Evolutionary conservation across 1,140 invertebrate species (phyloP), one percentile per base, ranked within the genome.

Genomic region (Steinernema feltiae): DNA sequence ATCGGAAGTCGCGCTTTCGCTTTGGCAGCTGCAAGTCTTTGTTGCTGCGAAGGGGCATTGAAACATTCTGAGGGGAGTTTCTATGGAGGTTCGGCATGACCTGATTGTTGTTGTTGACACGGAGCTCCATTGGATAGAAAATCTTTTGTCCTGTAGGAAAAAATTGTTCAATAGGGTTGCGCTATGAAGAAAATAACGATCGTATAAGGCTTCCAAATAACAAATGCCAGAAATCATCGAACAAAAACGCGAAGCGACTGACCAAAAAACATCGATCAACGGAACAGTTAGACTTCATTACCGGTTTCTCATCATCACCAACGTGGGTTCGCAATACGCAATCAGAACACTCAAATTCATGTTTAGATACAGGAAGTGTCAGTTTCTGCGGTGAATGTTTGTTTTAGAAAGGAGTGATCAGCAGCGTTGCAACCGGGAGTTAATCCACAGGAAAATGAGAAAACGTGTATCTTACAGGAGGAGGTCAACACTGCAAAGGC

Each of bases 1-100:
- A 72, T 1, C 76, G 76, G 76, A 77, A 77, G 31, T 77, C 76
- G 17, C 76, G 32, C 69, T 77, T 77, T 7, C 53, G 53, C 24
- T 63, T 63, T 7, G 53, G 53, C 53, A 7, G 53, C 53, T 63
- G 41, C 41, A 46, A 7, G 41, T 12, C n/a, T n/a, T 12, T 46
- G 41, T 7, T 27, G 53, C 3, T 63, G 53, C 53, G 53, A 27
- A 21, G 53, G 53, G 3, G 41, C 7, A 46, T 46, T 63, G 53
- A 27, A 15, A 63, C 15, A n/a, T n/a, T n/a, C n/a, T 46, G 53
- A 63, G 24, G 2, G 3, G 53, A 15, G 15, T 3, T 3, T 7
- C 53, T 3, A 3, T 63, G 15, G 53, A n/a, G 53, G 53, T 27
- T 12, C 12, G 53, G 15, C 12, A 63, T 27, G 53, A 3, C 53